A percentile compares a stretch with the other conserved stretches of the same genome.
Evolutionary conservation across 2,888 invertebrate genomes (phyloP).

Genomic region (Junonia oenone): DNA sequence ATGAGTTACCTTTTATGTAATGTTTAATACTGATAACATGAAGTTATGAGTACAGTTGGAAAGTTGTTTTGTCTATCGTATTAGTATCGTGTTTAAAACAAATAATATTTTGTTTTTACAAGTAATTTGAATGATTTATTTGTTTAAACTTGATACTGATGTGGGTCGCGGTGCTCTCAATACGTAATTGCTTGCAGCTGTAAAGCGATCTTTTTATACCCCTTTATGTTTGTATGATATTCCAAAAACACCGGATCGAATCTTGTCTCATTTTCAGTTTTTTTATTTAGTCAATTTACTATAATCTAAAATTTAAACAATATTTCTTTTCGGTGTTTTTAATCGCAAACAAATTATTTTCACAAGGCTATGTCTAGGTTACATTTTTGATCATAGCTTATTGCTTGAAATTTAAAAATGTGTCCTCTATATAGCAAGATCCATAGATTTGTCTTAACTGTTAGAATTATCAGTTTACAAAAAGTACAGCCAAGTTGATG

Average conservation of each 20-base stretch:
- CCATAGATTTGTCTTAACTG: not conserved
- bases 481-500: slow-evolving; percentile 73
- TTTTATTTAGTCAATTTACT: not conserved
- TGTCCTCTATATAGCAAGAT: not conserved
- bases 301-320: not conserved
- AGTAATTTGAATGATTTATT: not conserved
- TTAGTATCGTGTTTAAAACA: not conserved
- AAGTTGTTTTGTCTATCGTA: not conserved
- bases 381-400: not conserved
- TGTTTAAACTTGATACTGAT: slow-evolving; percentile 2
- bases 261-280: not conserved
- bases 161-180: slow-evolving; percentile 9
- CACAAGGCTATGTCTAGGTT: slow-evolving; percentile 5
- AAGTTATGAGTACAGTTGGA: slow-evolving; percentile 1
- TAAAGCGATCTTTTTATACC: not conserved
- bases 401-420: not conserved
- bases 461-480: not conserved
- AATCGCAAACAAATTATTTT: slow-evolving; percentile 19
- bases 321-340: slow-evolving; percentile 21
- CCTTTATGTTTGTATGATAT: slow-evolving; percentile 4
- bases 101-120: too few relatives aligned
- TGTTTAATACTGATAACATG: not conserved
- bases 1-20: not conserved
- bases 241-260: slow-evolving; percentile 19
- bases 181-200: slow-evolving; percentile 9